Conservation (phyloP, 2,797 vertebrate species). For the Alca torda region DNA sequence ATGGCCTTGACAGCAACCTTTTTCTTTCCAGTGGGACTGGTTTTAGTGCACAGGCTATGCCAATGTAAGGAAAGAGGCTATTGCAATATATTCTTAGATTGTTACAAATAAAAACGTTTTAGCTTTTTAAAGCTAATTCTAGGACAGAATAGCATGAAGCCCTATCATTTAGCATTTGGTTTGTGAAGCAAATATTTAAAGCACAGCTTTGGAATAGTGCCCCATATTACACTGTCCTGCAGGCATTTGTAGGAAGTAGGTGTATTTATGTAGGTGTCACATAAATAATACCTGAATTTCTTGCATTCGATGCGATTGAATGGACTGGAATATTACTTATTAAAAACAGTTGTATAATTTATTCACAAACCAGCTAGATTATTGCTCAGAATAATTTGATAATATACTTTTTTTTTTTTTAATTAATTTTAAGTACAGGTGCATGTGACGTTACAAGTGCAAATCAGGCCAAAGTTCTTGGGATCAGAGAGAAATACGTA, state of each 20-base stretch:
- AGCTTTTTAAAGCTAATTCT: neutral
- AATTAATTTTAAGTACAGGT: neutral
- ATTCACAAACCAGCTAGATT: neutral
- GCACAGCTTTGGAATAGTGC: neutral
- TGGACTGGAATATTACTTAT: neutral
- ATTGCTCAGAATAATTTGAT: neutral
- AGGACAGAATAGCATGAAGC: neutral
- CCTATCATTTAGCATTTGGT: neutral
- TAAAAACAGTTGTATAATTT: neutral
- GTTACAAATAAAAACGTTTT: neutral
- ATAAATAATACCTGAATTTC: neutral
- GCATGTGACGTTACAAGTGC: neutral
- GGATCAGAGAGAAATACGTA: neutral
- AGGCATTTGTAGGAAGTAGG: neutral
- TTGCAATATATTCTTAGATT: neutral
- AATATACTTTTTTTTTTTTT: neutral
- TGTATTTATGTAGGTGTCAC: neutral
- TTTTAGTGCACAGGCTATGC: neutral
- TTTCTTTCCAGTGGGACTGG: neutral
- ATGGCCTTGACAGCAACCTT: neutral
- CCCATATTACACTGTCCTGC: neutral
- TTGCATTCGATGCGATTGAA: neutral
- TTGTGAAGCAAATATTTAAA: neutral
- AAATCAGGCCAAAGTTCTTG: neutral
- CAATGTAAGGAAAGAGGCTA: neutral